Conservation (phyloP, 2,797 vertebrate species). For the Dallia pectoralis region DNA sequence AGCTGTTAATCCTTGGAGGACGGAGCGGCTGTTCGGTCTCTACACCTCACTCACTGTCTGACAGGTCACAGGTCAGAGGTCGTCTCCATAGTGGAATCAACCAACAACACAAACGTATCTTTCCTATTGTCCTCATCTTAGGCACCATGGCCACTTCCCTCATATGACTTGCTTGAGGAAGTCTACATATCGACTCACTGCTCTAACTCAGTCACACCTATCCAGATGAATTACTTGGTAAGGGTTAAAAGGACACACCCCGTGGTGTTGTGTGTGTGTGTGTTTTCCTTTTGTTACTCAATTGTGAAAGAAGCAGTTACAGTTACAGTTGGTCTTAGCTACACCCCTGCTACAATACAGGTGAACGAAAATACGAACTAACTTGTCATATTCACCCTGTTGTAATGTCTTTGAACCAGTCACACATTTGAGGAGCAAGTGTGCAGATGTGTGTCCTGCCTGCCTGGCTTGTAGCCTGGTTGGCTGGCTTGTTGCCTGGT, state of each 20-base stretch:
- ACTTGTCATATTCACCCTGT: not conserved
- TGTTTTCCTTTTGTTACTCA: not conserved
- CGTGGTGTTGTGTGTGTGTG: not conserved
- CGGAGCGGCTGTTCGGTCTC: constrained; percentile 16
- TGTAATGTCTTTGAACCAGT: not conserved
- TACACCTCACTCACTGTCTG: not conserved
- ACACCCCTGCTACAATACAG: not conserved
- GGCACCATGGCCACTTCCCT: not conserved
- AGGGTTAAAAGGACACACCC: not conserved
- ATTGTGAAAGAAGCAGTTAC: not conserved
- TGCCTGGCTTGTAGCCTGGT: not conserved
- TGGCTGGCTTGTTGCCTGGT: not conserved
- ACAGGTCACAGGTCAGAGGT: not conserved
- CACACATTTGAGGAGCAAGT: constrained; percentile 38
- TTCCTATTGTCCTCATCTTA: not conserved
- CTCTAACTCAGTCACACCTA: not conserved
- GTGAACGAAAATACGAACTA: not conserved
- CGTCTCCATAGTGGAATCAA: not conserved
- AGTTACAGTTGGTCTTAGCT: no score
- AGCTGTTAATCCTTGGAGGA: constrained; percentile 44
- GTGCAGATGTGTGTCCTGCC: constrained; percentile 38
- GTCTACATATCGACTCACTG: not conserved
- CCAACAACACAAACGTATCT: not conserved
- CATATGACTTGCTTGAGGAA: not conserved
- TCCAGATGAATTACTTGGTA: not conserved